Percentiles rank a stretch among this genome's conserved stretches.
Evolutionary conservation across 2,113 vertebrate species (phyloP).

Genomic region (Lampris incognitus): DNA sequence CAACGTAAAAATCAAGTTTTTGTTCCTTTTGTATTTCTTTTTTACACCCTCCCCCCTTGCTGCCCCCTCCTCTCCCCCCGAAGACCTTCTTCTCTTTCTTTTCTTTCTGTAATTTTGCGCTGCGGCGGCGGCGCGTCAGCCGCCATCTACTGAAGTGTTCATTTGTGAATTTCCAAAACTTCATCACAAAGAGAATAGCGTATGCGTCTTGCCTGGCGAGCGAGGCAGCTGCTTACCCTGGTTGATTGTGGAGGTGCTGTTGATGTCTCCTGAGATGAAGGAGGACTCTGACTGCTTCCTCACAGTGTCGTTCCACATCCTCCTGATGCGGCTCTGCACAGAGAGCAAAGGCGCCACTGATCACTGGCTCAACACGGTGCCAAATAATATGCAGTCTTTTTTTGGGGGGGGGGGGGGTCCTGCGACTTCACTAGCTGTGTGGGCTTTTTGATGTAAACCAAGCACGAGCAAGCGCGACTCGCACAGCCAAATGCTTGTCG

Average conservation of each 20-base stretch:
- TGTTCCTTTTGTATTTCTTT: background rate
- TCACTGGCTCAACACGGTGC: conserved; percentile 59
- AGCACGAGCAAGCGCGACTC: conserved; percentile 2
- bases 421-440: conserved; percentile 32
- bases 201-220: conserved; percentile 42
- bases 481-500: conserved; percentile 30
- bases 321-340: conserved; percentile 96
- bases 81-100: background rate
- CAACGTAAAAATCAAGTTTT: conserved; percentile 40
- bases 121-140: conserved; percentile 67
- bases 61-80: background rate
- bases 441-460: conserved; percentile 35
- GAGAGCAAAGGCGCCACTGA: conserved; percentile 61
- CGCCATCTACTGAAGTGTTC: conserved; percentile 63
- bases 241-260: conserved; percentile 99
- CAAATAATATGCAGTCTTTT: conserved; percentile 32
- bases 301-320: conserved; percentile 99
- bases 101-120: conserved; percentile 2
- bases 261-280: conserved; percentile 99
- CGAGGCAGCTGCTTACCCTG: conserved; percentile 88
- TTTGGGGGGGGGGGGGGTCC: background rate
- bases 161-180: conserved; percentile 43
- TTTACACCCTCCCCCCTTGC: background rate
- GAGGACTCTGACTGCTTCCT: conserved; percentile 99
- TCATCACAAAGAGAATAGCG: conserved; percentile 62